A percentile compares a stretch with the other conserved stretches of the same genome.
Conservation (phyloP, 30 jellyfish, hydroid and myxozoan genomes). For the Hydra vulgaris region DNA sequence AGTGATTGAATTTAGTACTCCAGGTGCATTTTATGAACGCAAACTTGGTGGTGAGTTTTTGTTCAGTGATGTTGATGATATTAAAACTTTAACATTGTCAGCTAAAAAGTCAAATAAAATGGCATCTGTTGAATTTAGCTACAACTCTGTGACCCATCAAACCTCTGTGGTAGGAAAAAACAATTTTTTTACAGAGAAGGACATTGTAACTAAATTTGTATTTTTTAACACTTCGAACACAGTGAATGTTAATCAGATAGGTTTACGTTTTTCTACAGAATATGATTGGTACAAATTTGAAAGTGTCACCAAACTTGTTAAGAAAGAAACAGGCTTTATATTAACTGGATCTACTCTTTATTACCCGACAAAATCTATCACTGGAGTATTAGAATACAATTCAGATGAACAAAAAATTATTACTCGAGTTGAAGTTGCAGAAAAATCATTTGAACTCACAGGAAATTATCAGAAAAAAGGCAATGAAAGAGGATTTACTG, state of each 20-base stretch:
- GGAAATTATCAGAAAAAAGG: slow-evolving; percentile 48
- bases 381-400: slow-evolving; percentile 70
- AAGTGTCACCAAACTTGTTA: slow-evolving; percentile 58
- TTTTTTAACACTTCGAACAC: slow-evolving; percentile 46
- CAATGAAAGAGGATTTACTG: slow-evolving; percentile 54
- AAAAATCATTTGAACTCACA: slow-evolving; percentile 56
- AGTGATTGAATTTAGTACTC: slow-evolving; percentile 76
- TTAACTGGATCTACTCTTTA: slow-evolving; percentile 68
- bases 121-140: slow-evolving; percentile 34
- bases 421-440: slow-evolving; percentile 59
- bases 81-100: slow-evolving; percentile 46
- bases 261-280: slow-evolving; percentile 43
- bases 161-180: slow-evolving; percentile 46
- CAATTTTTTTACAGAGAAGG: slow-evolving; percentile 57
- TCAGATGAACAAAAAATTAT: slow-evolving; percentile 40
- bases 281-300: slow-evolving; percentile 93
- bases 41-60: slow-evolving; percentile 53
- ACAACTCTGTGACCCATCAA: slow-evolving; percentile 62
- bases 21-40: slow-evolving; percentile 96
- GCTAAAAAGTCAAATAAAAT: slow-evolving; percentile 33
- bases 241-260: slow-evolving; percentile 41
- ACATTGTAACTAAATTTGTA: slow-evolving; percentile 31
- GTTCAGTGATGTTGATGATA: slow-evolving; percentile 41
- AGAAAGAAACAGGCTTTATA: slow-evolving; percentile 38
- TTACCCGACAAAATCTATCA: slow-evolving; percentile 76